Base-by-base conservation (phyloP, 2,797 vertebrate species). In the Valencia hispanica region DNA sequence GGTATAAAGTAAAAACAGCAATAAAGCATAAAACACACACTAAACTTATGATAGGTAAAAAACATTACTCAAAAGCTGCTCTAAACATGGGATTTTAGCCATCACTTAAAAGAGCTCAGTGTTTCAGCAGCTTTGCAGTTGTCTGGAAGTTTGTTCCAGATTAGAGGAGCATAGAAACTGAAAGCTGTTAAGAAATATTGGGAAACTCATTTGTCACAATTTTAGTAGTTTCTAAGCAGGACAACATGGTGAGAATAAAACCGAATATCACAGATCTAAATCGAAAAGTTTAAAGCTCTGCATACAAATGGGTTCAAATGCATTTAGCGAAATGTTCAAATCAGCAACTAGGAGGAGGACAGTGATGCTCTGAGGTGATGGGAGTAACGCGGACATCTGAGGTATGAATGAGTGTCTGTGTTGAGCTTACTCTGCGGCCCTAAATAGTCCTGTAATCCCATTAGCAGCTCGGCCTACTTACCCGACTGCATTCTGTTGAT, bases 391-490 rank as follows among this genome's bases (percentile, higher is more conserved):
- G 9, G 17, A 15, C 41, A 25, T 45, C 14, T 55, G 70, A 41
- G 70, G 22, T 20, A 22, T 36, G 48, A 51, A 50, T 70, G 50
- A 22, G 47, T 66, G 61, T 79, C 47, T 68, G 70, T 82, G 79
- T 84, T 70, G 82, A 50, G 74, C 70, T 84, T 39, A 51, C 79
- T 59, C 79, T 73, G 51, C 70, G 45, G 75, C 68, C 91, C 92
- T 90, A 92, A 91, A 93, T 92, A 88, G 88, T 73, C 69, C 1
- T 0, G 27, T 94, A 94, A 94, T 92, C 91, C 86, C 78, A 79
- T 95, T 89, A 94, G 86, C 74, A 73, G 88, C 86, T 94, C 84
- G 88, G 84, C 79, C 69, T 72, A 45, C 34, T 84, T 78, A 86
- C 75, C 72, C 2, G 11, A 74, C 79, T 89, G 79, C 70, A 70